Conservation (phyloP, 2,888 invertebrate genomes). For the Mechanitis mazaeus region DNA sequence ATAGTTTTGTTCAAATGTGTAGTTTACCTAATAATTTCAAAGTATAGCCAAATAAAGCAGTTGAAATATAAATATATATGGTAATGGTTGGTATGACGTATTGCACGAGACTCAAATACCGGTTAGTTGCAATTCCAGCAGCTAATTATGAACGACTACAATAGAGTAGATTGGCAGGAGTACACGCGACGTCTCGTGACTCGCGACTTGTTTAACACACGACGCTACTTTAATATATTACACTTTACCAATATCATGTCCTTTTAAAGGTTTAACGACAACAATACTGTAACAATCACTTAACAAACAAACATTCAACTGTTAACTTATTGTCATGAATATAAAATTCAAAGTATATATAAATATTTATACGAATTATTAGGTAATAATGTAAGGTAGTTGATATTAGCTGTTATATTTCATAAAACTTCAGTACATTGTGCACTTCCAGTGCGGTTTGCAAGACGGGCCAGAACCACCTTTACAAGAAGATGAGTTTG, state of each 20-base stretch:
- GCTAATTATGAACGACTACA: constrained; percentile 51
- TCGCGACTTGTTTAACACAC: constrained; percentile 22
- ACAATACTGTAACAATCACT: constrained; percentile 10
- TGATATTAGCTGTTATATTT: too few species aligned
- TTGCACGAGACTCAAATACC: constrained; percentile 28
- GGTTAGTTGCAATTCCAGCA: constrained; percentile 43
- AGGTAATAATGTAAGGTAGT: too few species aligned
- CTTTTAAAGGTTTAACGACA: constrained; percentile 23
- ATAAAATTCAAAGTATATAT: too few species aligned
- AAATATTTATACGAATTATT: too few species aligned
- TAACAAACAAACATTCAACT: not conserved
- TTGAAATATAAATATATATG: constrained; percentile 11
- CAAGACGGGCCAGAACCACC: too few species aligned
- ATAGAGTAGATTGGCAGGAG: constrained; percentile 60
- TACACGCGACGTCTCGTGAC: constrained; percentile 67
- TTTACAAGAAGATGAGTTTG: too few species aligned
- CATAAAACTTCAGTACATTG: too few species aligned
- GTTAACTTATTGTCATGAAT: too few species aligned
- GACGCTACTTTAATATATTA: constrained; percentile 51
- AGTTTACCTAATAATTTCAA: not conserved
- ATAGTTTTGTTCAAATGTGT: not conserved
- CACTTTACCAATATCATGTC: constrained; percentile 35
- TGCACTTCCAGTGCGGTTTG: too few species aligned
- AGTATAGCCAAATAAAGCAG: not conserved
- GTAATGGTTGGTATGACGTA: constrained; percentile 25